These are phyloP conservation scores for Oncopeltus fasciatus DNA, from an alignment of 1,140 invertebrate genomes.

Conservation along the genomic window DNA sequence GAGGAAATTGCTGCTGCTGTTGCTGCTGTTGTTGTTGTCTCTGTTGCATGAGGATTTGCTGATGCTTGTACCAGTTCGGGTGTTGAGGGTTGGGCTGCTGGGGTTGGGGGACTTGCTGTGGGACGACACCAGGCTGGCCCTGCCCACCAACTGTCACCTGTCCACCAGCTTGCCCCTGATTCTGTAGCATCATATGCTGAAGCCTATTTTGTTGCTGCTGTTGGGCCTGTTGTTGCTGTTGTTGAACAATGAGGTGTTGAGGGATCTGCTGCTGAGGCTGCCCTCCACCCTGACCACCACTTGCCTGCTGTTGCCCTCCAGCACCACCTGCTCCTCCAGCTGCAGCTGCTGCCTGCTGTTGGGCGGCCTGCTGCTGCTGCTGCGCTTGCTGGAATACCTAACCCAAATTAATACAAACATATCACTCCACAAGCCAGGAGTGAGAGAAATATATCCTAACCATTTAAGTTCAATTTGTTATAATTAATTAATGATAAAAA, in stretches of 20 bases:
- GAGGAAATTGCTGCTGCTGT: conserved; percentile 32
- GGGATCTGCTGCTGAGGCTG: conserved; percentile 26
- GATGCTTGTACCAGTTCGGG: conserved; percentile 39
- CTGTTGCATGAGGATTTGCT: too few relatives aligned
- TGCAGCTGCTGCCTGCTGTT: conserved; percentile 29
- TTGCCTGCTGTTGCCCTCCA: conserved; percentile 24
- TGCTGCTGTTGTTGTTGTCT: conserved; percentile 29
- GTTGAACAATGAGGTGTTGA: conserved; percentile 28
- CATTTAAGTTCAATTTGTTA: too few relatives aligned
- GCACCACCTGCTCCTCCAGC: conserved; percentile 25
- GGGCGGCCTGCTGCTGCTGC: too few relatives aligned
- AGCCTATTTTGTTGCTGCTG: conserved; percentile 28
- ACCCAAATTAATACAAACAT: neutral
- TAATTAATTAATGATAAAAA: too few relatives aligned
- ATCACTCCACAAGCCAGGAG: neutral
- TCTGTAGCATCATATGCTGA: conserved; percentile 33
- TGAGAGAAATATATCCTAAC: too few relatives aligned
- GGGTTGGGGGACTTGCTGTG: conserved; percentile 32
- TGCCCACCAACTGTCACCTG: too few relatives aligned
- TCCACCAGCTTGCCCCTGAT: conserved; percentile 33
- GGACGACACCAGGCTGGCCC: conserved; percentile 29
- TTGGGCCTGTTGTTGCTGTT: too few relatives aligned
- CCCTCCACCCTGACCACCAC: neutral
- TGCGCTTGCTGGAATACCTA: conserved; percentile 31
- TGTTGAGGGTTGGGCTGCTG: conserved; percentile 32